These are phyloP conservation scores for Drosophila biarmipes DNA, from an alignment of 1,140 invertebrate genomes.

Conservation along the genomic window DNA sequence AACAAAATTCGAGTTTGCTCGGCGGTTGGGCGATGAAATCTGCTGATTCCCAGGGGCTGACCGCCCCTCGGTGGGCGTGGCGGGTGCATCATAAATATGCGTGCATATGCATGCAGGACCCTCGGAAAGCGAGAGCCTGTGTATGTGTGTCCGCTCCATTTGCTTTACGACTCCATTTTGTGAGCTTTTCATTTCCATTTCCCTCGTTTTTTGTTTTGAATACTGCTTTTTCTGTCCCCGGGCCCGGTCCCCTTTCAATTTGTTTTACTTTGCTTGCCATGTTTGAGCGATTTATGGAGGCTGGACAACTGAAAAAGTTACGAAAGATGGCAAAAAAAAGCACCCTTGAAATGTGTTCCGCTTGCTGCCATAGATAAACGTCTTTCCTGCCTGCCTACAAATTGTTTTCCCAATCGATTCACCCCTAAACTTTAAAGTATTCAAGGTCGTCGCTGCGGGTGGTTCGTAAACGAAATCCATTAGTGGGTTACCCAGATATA, in stretches of 20 bases:
- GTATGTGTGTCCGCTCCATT: conserved; percentile 46
- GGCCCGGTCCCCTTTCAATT: conserved; percentile 55
- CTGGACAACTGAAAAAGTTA: conserved; percentile 50
- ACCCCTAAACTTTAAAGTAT: conserved; percentile 30
- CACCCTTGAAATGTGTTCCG: conserved; percentile 28
- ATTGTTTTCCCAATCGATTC: conserved; percentile 55
- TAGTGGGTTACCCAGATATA: conserved; percentile 14
- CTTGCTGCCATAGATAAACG: conserved; percentile 60
- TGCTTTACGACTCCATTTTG: conserved; percentile 78
- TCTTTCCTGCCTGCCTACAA: conserved; percentile 50
- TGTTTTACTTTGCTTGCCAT: conserved; percentile 74
- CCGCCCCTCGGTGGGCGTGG: conserved; percentile 15
- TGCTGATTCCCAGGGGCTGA: background rate
- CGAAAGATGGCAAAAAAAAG: conserved; percentile 10
- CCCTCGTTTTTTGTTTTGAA: conserved; percentile 22
- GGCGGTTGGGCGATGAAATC: conserved; percentile 13
- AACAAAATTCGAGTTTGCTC: background rate
- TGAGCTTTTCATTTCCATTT: conserved; percentile 72
- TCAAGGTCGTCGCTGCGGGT: conserved; percentile 28
- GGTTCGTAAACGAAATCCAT: conserved; percentile 20
- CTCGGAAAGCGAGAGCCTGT: conserved; percentile 11
- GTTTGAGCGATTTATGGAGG: conserved; percentile 76
- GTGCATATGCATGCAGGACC: conserved; percentile 57
- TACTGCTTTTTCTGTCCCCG: conserved; percentile 24
- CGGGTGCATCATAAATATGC: conserved; percentile 70